Evolutionary conservation across 1,140 invertebrate genomes (phyloP), one percentile per base, ranked within the genome.

Genomic region (Magallana ariakensis): DNA sequence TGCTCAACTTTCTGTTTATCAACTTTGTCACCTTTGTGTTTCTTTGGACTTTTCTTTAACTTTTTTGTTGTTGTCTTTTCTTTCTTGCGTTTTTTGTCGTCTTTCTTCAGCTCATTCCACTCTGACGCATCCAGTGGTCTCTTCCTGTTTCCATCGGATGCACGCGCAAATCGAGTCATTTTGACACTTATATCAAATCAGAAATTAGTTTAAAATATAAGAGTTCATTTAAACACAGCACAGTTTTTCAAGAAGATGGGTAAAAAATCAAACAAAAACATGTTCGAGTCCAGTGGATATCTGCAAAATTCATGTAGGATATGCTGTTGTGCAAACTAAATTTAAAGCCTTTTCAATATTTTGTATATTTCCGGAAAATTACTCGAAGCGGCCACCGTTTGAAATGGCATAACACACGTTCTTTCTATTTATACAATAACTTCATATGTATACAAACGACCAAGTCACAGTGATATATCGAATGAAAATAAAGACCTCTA

Each of bases 121-220:
- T 66, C 62, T 11, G 87, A 60, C 9, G 87, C 87, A 60, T 90
- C 89, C 22, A 83, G 60, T 33, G 80, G 70, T 26, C 75, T 75
- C 58, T 87, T 90, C 7, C 80, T 57, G 55, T 86, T 90, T 26
- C 84, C 80, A 22, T 87, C 60, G 1, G 85, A 85, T n/a, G 58
- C 85, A 33, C 86, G 22, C 10, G 89, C 89, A 88, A 88, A 90
- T 86, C 89, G 55, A 75, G 89, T 88, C 89, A 90, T 90, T 70
- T 58, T 46, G 5, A 46, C 33, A 0, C 5, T 46, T 46, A 46
- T 46, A 46, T 46, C 33, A 46, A 46, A 46, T 46, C 33, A 46
- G 33, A 46, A 46, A 46, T 46, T 46, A 46, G 33, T 46, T 46
- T 46, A 46, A 46, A 46, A 46, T 46, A 46, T 46, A 46, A 46